A percentile compares a stretch with the other conserved stretches of the same genome.
These are phyloP conservation scores for Sipha maydis DNA, from an alignment of 2,888 invertebrate species.

Conservation along the genomic window DNA sequence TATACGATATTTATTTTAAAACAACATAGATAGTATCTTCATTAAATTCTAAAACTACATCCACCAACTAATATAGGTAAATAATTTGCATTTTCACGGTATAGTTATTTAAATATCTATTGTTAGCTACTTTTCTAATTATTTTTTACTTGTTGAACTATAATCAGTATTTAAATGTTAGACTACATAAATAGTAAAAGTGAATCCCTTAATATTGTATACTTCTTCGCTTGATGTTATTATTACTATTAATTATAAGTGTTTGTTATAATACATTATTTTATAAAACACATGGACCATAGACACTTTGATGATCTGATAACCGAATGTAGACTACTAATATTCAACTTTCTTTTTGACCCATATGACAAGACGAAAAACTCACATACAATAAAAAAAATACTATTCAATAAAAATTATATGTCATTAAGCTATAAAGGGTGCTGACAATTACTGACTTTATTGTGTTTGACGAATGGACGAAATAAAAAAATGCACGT, in stretches of 20 bases:
- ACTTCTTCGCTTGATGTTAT: no score
- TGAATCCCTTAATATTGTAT: no score
- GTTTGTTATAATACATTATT: neutral
- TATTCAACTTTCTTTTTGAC: neutral
- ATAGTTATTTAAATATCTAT: neutral
- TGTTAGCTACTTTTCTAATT: neutral
- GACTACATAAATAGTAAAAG: no score
- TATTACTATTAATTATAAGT: no score
- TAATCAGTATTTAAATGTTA: no score
- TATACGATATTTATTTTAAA: no score
- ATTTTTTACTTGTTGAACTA: no score
- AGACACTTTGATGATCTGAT: neutral
- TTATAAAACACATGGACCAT: neutral
- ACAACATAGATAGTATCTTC: no score
- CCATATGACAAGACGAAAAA: neutral
- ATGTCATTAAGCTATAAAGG: neutral
- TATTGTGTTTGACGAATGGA: neutral
- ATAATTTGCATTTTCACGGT: neutral
- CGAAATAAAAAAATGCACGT: no score
- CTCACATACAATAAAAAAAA: neutral
- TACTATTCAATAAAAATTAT: neutral
- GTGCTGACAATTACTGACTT: neutral
- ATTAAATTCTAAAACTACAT: neutral
- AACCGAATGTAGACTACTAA: neutral
- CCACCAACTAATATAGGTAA: neutral